phyloP scores from a whole-genome alignment of 1,140 invertebrate genomes.

The Aphis craccivora region DNA sequence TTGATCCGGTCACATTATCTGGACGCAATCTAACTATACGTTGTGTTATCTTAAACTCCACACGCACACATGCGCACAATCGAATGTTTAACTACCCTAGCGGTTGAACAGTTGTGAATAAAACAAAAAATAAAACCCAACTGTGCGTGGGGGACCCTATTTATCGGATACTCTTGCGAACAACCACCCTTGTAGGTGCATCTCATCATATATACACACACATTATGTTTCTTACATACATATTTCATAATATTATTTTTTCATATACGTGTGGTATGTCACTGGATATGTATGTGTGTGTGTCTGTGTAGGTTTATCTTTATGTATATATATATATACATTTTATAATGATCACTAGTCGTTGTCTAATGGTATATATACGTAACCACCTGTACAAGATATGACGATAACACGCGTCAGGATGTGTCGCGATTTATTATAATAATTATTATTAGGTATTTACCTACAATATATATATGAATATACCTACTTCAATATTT shows the following conservation, averaged over 20 bases:
- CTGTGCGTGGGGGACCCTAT: neutral
- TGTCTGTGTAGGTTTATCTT: neutral
- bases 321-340: neutral
- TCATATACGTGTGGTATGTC: neutral
- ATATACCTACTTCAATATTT: constrained; percentile 21
- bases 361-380: constrained; percentile 6
- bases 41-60: constrained; percentile 24
- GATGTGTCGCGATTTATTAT: constrained; percentile 38
- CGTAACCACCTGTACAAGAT: neutral
- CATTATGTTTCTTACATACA: neutral
- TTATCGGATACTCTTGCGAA: neutral
- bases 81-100: neutral
- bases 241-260: neutral
- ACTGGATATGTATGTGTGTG: neutral
- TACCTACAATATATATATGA: constrained; percentile 27
- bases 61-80: neutral
- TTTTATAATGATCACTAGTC: neutral
- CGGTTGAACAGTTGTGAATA: neutral
- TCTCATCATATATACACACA: neutral
- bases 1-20: constrained; percentile 35
- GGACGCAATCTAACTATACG: constrained; percentile 35
- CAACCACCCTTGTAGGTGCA: neutral
- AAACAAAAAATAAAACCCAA: neutral
- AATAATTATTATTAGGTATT: constrained; percentile 32
- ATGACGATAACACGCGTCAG: neutral